phyloP scores from a whole-genome alignment of 2,888 invertebrate genomes.

The Eilema caniola region DNA sequence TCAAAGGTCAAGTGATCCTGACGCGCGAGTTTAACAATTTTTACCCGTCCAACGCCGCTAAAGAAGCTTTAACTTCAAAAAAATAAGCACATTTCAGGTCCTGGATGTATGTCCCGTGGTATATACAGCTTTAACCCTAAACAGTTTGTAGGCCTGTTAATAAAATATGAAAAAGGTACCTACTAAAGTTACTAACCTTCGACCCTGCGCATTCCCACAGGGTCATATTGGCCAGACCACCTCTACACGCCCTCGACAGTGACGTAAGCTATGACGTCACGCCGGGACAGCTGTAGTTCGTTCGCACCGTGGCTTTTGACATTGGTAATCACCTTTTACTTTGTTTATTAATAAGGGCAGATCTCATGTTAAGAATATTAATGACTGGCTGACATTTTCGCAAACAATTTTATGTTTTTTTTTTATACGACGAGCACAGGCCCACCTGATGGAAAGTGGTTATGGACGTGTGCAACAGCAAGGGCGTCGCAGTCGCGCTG shows the following conservation, averaged over 20 bases:
- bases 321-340: conserved; percentile 2
- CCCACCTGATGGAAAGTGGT: too few species aligned
- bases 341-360: neutral
- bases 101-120: too few species aligned
- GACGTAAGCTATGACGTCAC: conserved; percentile 10
- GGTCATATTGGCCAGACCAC: conserved; percentile 42
- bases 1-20: too few species aligned
- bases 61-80: too few species aligned
- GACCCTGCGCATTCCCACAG: conserved; percentile 9
- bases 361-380: neutral
- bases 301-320: conserved; percentile 9
- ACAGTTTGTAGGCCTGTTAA: neutral
- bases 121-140: too few species aligned
- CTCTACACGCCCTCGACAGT: conserved; percentile 30
- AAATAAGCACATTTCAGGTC: too few species aligned
- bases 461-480: too few species aligned
- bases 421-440: too few species aligned
- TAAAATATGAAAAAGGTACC: neutral
- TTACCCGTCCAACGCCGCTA: too few species aligned
- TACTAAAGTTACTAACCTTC: neutral
- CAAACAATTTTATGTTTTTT: too few species aligned
- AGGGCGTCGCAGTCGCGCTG: too few species aligned
- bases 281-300: conserved; percentile 16
- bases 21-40: too few species aligned
- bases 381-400: neutral